Conservation (phyloP, 2,113 vertebrate genomes). For the Phrynocephalus versicolor region DNA sequence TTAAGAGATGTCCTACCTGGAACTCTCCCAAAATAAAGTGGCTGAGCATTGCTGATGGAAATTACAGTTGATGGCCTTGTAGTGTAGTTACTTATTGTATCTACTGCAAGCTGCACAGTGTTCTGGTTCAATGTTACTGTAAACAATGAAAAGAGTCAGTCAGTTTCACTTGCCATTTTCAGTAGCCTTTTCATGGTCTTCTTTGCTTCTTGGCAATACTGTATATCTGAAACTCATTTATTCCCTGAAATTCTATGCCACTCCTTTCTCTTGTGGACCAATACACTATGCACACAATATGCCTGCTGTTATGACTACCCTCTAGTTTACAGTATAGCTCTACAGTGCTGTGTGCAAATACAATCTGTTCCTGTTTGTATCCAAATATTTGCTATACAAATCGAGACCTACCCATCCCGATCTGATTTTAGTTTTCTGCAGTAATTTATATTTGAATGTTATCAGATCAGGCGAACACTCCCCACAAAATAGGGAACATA, state of each 20-base stretch:
- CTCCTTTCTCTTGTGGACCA: neutral
- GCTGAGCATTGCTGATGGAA: constrained; percentile 60
- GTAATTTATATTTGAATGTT: too few relatives aligned
- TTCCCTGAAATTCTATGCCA: neutral
- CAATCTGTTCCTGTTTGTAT: too few relatives aligned
- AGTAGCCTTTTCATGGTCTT: neutral
- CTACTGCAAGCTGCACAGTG: constrained; percentile 83
- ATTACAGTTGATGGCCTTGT: constrained; percentile 66
- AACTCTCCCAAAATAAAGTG: constrained; percentile 85
- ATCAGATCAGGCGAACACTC: too few relatives aligned
- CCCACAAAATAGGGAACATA: too few relatives aligned
- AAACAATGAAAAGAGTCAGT: constrained; percentile 36
- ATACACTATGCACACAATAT: neutral
- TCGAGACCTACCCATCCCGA: too few relatives aligned
- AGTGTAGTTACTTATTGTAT: constrained; percentile 76
- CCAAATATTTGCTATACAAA: too few relatives aligned
- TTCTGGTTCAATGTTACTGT: constrained; percentile 85
- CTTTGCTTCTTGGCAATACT: neutral
- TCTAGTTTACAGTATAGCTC: neutral
- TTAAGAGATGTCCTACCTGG: constrained; percentile 79
- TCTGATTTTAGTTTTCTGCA: too few relatives aligned
- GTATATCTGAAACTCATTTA: neutral
- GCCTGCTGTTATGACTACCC: neutral
- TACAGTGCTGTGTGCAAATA: too few relatives aligned
- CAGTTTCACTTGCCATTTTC: neutral